Evolutionary conservation across 2,888 invertebrate genomes (phyloP).

Genomic region (Mimumesa dahlbomi): DNA sequence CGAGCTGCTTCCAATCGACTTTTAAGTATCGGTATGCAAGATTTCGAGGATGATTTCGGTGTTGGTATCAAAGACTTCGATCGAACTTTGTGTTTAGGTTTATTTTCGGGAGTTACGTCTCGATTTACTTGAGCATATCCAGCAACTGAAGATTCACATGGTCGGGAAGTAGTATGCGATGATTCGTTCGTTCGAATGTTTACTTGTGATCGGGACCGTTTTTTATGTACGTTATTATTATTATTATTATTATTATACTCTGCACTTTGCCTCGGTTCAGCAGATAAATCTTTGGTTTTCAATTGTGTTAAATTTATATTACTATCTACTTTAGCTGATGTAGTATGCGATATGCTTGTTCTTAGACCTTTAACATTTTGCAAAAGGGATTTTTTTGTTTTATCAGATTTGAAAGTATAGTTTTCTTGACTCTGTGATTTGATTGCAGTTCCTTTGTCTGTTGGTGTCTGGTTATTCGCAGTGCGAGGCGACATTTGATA

Average conservation of each 20-base stretch:
- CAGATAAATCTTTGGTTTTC: constrained; percentile 18
- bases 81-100: background rate
- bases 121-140: no score
- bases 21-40: constrained; percentile 71
- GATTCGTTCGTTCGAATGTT: constrained; percentile 50
- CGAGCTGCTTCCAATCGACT: constrained; percentile 59
- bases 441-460: background rate
- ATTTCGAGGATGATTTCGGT: constrained; percentile 58
- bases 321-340: constrained; percentile 25
- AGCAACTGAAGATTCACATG: background rate
- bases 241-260: background rate
- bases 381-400: background rate
- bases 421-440: constrained; percentile 21
- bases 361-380: constrained; percentile 13
- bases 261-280: background rate
- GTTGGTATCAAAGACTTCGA: constrained; percentile 14
- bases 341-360: background rate
- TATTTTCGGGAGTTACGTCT: constrained; percentile 7
- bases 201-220: constrained; percentile 63
- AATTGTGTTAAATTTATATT: constrained; percentile 1
- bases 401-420: constrained; percentile 6
- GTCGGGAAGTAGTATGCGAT: constrained; percentile 2
- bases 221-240: constrained; percentile 23
- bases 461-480: background rate
- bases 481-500: background rate